Percentiles rank a stretch among this genome's conserved stretches.
These are phyloP conservation scores for Meiosimyza platycephala DNA, from an alignment of 2,888 invertebrate genomes.

Conservation along the genomic window DNA sequence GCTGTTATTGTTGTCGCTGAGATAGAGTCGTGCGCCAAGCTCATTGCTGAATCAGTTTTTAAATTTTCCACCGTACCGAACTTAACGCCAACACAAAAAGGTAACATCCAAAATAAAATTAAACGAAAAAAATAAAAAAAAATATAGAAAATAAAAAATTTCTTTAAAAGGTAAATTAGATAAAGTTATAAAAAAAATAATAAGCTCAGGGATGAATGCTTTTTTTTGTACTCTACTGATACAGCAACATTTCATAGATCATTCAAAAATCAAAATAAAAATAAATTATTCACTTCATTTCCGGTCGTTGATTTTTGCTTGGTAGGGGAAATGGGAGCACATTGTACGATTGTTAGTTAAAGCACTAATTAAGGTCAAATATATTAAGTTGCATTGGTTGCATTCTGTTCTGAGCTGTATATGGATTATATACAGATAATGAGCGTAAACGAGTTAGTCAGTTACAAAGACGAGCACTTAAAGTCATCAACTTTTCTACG, in stretches of 20 bases:
- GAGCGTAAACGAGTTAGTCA: too few species aligned
- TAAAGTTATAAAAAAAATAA: background rate
- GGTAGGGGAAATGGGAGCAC: background rate
- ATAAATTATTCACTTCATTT: conserved; percentile 3
- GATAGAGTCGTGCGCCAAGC: conserved; percentile 48
- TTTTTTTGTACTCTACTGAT: background rate
- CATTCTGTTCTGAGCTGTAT: too few species aligned
- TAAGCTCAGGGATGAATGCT: background rate
- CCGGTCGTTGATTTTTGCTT: background rate
- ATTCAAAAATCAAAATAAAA: conserved; percentile 1
- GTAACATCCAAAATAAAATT: background rate
- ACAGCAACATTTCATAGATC: background rate
- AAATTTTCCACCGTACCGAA: conserved; percentile 40
- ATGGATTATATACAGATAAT: background rate
- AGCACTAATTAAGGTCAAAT: background rate
- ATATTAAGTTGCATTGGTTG: too few species aligned
- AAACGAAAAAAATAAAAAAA: conserved; percentile 19
- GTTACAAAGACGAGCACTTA: too few species aligned
- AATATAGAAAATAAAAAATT: background rate
- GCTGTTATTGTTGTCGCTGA: conserved; percentile 6
- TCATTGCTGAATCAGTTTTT: conserved; percentile 59
- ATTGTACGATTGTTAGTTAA: background rate
- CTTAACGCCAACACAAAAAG: conserved; percentile 37
- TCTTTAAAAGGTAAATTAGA: conserved; percentile 10
- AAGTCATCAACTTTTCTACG: too few species aligned